Evolutionary conservation across 2,888 invertebrate species (phyloP).

Genomic region (Pherbina coryleti): DNA sequence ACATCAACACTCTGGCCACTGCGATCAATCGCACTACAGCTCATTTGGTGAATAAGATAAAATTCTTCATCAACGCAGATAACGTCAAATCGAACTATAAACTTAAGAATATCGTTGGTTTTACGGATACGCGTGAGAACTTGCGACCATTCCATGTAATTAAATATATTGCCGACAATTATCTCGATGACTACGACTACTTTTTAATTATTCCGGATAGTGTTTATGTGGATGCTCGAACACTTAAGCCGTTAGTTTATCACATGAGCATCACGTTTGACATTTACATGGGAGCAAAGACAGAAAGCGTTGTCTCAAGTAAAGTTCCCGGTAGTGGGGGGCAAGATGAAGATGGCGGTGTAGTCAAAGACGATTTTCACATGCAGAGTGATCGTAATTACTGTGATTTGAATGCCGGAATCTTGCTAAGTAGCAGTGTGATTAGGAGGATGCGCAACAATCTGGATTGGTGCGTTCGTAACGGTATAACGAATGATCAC

Average conservation of each 20-base stretch:
- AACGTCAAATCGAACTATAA: constrained; percentile 72
- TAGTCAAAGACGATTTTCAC: constrained; percentile 53
- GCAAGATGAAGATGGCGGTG: constrained; percentile 41
- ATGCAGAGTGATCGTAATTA: constrained; percentile 65
- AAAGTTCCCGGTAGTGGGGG: constrained; percentile 38
- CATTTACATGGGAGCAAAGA: constrained; percentile 81
- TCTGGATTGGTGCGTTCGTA: constrained; percentile 91
- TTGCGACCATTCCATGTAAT: constrained; percentile 88
- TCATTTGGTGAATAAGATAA: constrained; percentile 84
- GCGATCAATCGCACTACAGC: constrained; percentile 92
- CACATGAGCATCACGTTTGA: constrained; percentile 87
- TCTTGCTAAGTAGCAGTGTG: constrained; percentile 89
- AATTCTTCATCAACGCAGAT: constrained; percentile 81
- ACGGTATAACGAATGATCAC: constrained; percentile 84
- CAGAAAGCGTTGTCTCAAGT: constrained; percentile 46
- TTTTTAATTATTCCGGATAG: constrained; percentile 90
- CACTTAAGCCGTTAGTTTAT: constrained; percentile 78
- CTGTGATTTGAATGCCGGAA: constrained; percentile 80
- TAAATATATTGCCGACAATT: constrained; percentile 91
- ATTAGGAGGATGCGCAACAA: constrained; percentile 81
- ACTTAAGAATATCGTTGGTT: constrained; percentile 84
- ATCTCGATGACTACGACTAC: constrained; percentile 91
- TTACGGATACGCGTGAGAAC: constrained; percentile 83
- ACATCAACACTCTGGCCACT: constrained; percentile 79
- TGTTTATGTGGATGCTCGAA: constrained; percentile 86